Conservation (phyloP, 2,888 invertebrate genomes). For the Nesidiocoris tenuis region DNA sequence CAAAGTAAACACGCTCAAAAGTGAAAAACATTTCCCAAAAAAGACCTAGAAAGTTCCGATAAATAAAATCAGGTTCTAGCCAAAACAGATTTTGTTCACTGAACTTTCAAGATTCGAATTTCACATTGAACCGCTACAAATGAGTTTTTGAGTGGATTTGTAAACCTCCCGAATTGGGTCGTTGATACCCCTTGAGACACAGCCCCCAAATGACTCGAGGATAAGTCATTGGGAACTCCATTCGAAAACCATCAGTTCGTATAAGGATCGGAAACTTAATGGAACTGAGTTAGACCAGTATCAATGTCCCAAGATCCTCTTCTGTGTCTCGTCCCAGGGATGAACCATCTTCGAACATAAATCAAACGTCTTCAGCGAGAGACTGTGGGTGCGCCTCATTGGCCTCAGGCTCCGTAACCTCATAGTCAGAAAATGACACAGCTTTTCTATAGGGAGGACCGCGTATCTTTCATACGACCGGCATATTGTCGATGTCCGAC, state of each 20-base stretch:
- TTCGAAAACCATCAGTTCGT: conserved; percentile 36
- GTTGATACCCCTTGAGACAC: too few relatives aligned
- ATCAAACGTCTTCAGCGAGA: background rate
- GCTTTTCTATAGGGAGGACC: background rate
- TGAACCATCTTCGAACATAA: background rate
- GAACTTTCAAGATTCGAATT: too few relatives aligned
- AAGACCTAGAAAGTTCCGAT: too few relatives aligned
- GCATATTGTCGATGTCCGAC: background rate
- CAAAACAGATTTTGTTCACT: too few relatives aligned
- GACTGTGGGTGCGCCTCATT: background rate
- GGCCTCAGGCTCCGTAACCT: background rate
- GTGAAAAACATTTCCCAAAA: too few relatives aligned
- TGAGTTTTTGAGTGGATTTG: too few relatives aligned
- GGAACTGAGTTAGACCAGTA: conserved; percentile 28
- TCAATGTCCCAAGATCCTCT: conserved; percentile 17
- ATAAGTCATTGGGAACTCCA: background rate
- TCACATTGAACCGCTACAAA: too few relatives aligned
- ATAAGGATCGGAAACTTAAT: conserved; percentile 27
- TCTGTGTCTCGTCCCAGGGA: background rate
- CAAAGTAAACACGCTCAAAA: too few relatives aligned
- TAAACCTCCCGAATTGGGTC: too few relatives aligned
- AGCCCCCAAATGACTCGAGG: conserved; percentile 1
- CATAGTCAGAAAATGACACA: background rate
- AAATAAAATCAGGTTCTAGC: too few relatives aligned
- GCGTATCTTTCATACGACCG: too few relatives aligned